Conservation (phyloP, 2,888 invertebrate species). For the Cephus spinipes region DNA sequence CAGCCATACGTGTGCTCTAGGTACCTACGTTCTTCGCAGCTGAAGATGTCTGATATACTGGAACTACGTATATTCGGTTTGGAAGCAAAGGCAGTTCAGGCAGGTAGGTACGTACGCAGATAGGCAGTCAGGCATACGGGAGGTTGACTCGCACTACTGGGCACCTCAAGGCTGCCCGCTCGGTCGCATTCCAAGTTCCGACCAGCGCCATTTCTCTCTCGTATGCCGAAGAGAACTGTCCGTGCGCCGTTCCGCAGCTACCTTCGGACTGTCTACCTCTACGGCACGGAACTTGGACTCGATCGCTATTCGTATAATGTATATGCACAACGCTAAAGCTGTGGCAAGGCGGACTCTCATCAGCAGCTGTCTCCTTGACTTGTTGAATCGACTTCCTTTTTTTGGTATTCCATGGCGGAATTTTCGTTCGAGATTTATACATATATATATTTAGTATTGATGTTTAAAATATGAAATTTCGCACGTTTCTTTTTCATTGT, state of each 20-base stretch:
- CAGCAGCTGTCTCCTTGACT: constrained; percentile 56
- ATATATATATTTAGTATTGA: too few species aligned
- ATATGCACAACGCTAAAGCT: constrained; percentile 27
- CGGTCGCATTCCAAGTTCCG: constrained; percentile 55
- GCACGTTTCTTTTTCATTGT: not conserved
- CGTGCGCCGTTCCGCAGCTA: constrained; percentile 20
- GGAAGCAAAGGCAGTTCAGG: not conserved
- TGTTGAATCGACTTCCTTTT: constrained; percentile 43
- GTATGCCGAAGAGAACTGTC: not conserved
- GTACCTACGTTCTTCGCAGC: too few species aligned
- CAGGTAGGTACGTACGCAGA: not conserved
- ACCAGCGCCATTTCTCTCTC: constrained; percentile 4
- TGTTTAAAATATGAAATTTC: not conserved
- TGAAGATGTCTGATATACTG: not conserved
- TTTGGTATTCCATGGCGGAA: not conserved
- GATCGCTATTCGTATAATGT: constrained; percentile 14
- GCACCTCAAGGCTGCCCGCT: constrained; percentile 55
- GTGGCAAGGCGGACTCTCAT: constrained; percentile 43
- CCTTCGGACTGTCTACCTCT: not conserved
- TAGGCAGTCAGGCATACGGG: constrained; percentile 29
- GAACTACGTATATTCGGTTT: not conserved
- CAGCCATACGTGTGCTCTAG: not conserved
- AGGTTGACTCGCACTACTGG: constrained; percentile 56
- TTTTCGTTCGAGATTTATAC: not conserved
- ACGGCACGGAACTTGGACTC: not conserved